These are phyloP conservation scores for Fragum fragum DNA, from an alignment of 2,888 invertebrate species.

Conservation along the genomic window DNA sequence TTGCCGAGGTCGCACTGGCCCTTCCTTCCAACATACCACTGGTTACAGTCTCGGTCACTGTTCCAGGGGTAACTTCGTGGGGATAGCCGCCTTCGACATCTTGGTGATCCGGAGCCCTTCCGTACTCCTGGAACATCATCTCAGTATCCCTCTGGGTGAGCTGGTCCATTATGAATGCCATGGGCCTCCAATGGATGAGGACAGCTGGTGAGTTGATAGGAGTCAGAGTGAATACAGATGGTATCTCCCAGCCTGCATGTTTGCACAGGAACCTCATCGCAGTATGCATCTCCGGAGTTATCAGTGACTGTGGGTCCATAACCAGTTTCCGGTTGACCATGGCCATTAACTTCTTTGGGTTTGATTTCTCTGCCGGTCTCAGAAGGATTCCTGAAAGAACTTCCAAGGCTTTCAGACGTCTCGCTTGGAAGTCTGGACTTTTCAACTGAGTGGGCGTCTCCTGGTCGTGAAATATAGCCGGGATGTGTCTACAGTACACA, in stretches of 20 bases:
- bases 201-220: no score
- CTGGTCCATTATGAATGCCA: slow-evolving; percentile 1
- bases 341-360: not conserved
- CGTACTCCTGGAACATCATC: not conserved
- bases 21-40: not conserved
- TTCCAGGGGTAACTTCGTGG: no score
- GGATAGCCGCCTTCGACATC: not conserved
- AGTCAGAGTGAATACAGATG: not conserved
- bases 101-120: not conserved
- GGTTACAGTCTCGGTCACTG: not conserved
- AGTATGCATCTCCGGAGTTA: not conserved
- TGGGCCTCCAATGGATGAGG: no score
- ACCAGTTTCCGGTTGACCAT: not conserved
- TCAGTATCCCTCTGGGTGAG: not conserved
- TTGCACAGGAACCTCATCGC: not conserved
- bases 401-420: not conserved
- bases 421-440: not conserved
- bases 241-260: not conserved
- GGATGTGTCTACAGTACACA: slow-evolving; percentile 5
- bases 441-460: no score
- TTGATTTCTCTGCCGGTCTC: not conserved
- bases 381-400: not conserved
- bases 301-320: not conserved
- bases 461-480: not conserved
- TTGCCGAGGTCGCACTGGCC: not conserved